A percentile compares a stretch with the other conserved stretches of the same genome.
Evolutionary conservation across 2,113 vertebrate species (phyloP).

Genomic region (Gavia stellata): DNA sequence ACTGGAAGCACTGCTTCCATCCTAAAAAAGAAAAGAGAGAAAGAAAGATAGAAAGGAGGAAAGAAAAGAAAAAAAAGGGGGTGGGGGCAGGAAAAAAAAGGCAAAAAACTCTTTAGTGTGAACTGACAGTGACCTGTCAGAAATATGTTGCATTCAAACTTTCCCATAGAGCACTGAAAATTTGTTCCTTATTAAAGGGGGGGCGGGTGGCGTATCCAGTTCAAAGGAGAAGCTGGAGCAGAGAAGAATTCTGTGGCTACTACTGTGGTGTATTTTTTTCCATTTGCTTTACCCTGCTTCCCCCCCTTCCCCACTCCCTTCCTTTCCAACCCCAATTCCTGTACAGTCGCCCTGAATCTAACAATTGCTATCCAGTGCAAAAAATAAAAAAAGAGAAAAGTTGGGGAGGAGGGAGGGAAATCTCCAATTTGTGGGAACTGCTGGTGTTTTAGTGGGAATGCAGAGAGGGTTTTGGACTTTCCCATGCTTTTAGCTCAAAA

Average conservation of each 20-base stretch:
- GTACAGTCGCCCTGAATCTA: background rate
- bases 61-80: background rate
- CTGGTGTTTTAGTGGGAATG: slow-evolving; percentile 41
- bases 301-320: background rate
- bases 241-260: slow-evolving; percentile 33
- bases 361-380: background rate
- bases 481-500: slow-evolving; percentile 13
- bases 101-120: background rate
- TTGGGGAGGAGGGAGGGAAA: slow-evolving; percentile 15
- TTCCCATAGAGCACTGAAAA: slow-evolving; percentile 53
- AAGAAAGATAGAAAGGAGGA: background rate
- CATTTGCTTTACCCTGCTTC: background rate
- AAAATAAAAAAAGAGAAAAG: background rate
- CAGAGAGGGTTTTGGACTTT: slow-evolving; percentile 34
- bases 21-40: background rate
- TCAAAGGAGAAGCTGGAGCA: slow-evolving; percentile 30
- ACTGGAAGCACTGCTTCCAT: background rate
- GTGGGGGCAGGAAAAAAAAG: background rate
- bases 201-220: background rate
- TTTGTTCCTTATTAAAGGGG: slow-evolving; percentile 42
- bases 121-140: slow-evolving; percentile 48
- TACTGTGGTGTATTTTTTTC: slow-evolving; percentile 42
- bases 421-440: slow-evolving; percentile 64
- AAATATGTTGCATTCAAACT: slow-evolving; percentile 41
- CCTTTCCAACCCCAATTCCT: background rate